Evolutionary conservation across 2,797 vertebrate species (phyloP), one percentile per base, ranked within the genome.

Genomic region (Cyclura pinguis): DNA sequence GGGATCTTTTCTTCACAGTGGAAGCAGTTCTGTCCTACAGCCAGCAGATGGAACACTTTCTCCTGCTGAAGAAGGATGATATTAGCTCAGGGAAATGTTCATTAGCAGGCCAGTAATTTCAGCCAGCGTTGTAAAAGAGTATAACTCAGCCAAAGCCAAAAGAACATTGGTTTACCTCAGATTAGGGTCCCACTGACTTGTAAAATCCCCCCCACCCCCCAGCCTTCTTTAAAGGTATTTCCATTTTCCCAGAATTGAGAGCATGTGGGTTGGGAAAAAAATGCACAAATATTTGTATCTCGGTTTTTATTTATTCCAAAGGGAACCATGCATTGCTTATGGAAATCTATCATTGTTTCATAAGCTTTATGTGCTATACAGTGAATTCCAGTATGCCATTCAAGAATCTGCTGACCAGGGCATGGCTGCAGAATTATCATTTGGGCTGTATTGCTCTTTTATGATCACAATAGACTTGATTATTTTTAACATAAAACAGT

Each of bases 1-100:
- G 22, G 38, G 0, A 29, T 0, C 76, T 3, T 0, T 9, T 38
- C 32, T 1, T 14, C 3, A 7, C 13, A 72, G 76, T 6, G 32
- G 27, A 78, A 13, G 92, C 69, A 93, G 69, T 95, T 89, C 92
- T 42, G 84, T 6, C 0, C 27, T 2, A 35, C 8, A 89, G 85
- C 95, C 97, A 96, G 97, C 93, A 98, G 97, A 96, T 97, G 97
- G 97, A 92, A 91, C 82, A 91, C 92, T 85, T 93, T 9, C 92
- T 90, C 93, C 95, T 96, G 92, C 0, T 74, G 94, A 32, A 91
- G 9, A 32, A 55, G 55, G 59, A 27, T 88, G 73, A 73, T 38
- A 4, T 38, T 57, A 0, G 42, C 27, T 42, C 1, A 2, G 0
- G 1, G 10, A 7, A 2, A 0, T 64, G 32, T 80, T 67, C 29